These are phyloP conservation scores for Pandemis heparana DNA, from an alignment of 2,888 invertebrate genomes.

Conservation along the genomic window DNA sequence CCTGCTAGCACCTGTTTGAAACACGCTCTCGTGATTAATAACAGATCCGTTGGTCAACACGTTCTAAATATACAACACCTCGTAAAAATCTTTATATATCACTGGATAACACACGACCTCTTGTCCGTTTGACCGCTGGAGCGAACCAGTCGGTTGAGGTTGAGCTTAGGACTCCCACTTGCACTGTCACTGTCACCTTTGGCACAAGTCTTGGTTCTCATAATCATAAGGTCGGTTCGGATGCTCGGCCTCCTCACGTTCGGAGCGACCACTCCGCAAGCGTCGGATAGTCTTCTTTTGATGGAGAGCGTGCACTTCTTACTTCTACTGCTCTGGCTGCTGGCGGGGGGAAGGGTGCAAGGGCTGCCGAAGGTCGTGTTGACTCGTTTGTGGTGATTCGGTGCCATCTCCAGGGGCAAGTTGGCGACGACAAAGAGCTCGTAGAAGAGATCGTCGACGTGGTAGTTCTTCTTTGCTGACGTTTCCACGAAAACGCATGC, in stretches of 20 bases:
- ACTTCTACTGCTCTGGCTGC: conserved; percentile 87
- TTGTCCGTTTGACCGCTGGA: conserved; percentile 77
- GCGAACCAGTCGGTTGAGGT: conserved; percentile 79
- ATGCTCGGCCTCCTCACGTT: conserved; percentile 95
- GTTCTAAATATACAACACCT: background rate
- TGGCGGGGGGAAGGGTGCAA: conserved; percentile 90
- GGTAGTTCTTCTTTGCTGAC: conserved; percentile 92
- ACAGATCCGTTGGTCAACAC: conserved; percentile 2
- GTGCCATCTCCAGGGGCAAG: conserved; percentile 95
- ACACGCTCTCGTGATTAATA: conserved; percentile 3
- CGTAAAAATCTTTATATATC: conserved; percentile 58
- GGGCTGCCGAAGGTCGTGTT: conserved; percentile 91
- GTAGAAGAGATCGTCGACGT: conserved; percentile 94
- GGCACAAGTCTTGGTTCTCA: conserved; percentile 93
- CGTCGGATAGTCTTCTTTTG: conserved; percentile 93
- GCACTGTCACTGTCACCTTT: conserved; percentile 88
- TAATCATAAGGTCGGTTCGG: conserved; percentile 94
- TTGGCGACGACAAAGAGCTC: conserved; percentile 93
- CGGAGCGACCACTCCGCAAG: conserved; percentile 95
- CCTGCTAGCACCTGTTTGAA: conserved; percentile 20
- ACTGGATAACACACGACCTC: conserved; percentile 80
- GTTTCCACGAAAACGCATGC: conserved; percentile 93
- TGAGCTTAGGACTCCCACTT: conserved; percentile 82
- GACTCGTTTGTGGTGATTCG: conserved; percentile 93
- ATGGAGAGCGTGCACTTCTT: conserved; percentile 93